Evolutionary conservation across 2,797 vertebrate species (phyloP), one percentile per base, ranked within the genome.

Genomic region (Sebastiscus tertius): DNA sequence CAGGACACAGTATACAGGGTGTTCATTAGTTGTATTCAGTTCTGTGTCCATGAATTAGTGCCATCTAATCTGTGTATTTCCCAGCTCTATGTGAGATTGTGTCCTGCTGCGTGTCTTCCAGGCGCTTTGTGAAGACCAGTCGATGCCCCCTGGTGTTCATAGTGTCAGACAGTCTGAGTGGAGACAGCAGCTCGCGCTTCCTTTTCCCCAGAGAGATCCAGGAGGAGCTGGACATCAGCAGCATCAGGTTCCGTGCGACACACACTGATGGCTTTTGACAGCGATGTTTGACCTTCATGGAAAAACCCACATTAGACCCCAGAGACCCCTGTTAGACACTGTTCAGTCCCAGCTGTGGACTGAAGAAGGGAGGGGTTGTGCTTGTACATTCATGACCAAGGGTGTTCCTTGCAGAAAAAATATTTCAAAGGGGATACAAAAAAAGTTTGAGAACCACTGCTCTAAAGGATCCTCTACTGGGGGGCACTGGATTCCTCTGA

Each of bases 91-190:
- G 42, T 80, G 34, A 63, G 6, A 11, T 5, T 54, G 2, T 54
- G 24, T 52, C 33, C 22, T 64, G 18, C 18, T 80, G 27, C 83
- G 14, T 83, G 18, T 89, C 54, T 85, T 88, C 2, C 90, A 99
- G 98, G 95, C 93, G 61, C 8, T 99, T 97, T 88, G 90, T 96
- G 73, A 96, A 77, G 83, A 96, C 94, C 1, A 93, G 96, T 27
- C 95, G 96, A 27, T 96, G 96, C 78, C 97, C 97, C 14, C 91
- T 99, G 81, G 85, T 99, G 67, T 97, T 99, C 80, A 95, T 99
- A 55, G 94, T 99, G 84, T 99, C 98, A 0, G 98, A 98, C 87
- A 97, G 96, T 87, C 94, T 96, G 77, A 97, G 95, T 81, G 96
- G 97, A 88, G 96, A 97, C 87, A 93, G 91, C 89, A 96, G 92